Conservation (phyloP, 2,113 vertebrate genomes). For the Prolemur simus region DNA sequence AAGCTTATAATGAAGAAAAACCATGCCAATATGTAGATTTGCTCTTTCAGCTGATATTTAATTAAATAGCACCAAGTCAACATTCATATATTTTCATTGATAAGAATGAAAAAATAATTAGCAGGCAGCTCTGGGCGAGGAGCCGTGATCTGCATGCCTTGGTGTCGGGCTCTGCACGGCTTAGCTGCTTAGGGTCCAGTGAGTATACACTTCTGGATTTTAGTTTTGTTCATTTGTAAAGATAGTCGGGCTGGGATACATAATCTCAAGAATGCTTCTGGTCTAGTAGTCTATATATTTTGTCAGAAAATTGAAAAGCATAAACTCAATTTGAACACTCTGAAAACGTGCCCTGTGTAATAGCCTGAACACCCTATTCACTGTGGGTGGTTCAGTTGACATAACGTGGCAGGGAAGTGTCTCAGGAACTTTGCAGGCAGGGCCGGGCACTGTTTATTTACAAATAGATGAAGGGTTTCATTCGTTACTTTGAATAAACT, state of each 20-base stretch:
- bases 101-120: neutral
- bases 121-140: neutral
- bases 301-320: neutral
- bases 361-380: neutral
- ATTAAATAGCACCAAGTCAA: conserved; percentile 5
- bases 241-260: neutral
- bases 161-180: fast-evolving
- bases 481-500: neutral
- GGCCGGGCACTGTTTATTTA: neutral
- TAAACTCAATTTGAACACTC: neutral
- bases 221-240: neutral
- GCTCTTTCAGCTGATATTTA: neutral
- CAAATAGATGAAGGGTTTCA: neutral
- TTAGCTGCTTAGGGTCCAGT: neutral
- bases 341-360: neutral
- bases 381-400: neutral
- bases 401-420: neutral
- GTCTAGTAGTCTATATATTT: neutral
- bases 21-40: neutral
- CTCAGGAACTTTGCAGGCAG: neutral
- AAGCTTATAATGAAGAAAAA: neutral
- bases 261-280: neutral
- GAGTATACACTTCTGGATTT: neutral
- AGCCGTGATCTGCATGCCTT: neutral
- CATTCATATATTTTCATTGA: neutral